These are phyloP conservation scores for Halcyon chelicuti DNA, from an alignment of 2,797 vertebrate species.

Conservation along the genomic window DNA sequence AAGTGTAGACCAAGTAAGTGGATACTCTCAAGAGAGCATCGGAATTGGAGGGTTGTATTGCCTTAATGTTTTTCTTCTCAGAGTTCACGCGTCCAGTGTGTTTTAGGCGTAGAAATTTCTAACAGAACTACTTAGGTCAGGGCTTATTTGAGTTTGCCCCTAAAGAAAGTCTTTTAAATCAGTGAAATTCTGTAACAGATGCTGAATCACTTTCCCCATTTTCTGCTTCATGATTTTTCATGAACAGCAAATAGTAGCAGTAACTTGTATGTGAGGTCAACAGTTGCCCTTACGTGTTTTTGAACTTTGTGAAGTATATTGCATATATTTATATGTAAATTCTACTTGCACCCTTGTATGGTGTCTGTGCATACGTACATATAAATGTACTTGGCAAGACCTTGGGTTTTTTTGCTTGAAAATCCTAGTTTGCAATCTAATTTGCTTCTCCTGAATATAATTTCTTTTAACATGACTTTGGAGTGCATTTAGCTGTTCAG, in stretches of 20 bases:
- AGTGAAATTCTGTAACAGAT: not conserved
- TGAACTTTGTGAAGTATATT: not conserved
- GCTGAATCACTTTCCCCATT: fast-evolving
- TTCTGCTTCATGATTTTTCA: not conserved
- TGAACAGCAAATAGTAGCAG: not conserved
- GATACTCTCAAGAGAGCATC: not conserved
- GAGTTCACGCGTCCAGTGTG: not conserved
- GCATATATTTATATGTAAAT: not conserved
- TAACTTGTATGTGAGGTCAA: not conserved
- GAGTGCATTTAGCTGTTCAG: not conserved
- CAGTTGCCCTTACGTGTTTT: not conserved
- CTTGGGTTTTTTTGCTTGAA: not conserved
- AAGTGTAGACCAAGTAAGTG: not conserved
- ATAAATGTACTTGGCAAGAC: not conserved
- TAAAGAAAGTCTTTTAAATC: not conserved
- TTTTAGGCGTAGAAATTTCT: not conserved
- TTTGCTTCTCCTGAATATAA: not conserved
- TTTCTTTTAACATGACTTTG: not conserved
- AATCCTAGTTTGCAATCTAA: not conserved
- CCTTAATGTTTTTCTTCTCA: not conserved
- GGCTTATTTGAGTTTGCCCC: not conserved
- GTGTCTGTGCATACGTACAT: not conserved
- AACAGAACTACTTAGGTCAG: not conserved
- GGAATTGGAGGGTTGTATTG: not conserved
- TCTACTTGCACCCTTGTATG: not conserved